A percentile compares a stretch with the other conserved stretches of the same genome.
These are phyloP conservation scores for Spodoptera exigua DNA, from an alignment of 2,888 invertebrate genomes.

Conservation along the genomic window DNA sequence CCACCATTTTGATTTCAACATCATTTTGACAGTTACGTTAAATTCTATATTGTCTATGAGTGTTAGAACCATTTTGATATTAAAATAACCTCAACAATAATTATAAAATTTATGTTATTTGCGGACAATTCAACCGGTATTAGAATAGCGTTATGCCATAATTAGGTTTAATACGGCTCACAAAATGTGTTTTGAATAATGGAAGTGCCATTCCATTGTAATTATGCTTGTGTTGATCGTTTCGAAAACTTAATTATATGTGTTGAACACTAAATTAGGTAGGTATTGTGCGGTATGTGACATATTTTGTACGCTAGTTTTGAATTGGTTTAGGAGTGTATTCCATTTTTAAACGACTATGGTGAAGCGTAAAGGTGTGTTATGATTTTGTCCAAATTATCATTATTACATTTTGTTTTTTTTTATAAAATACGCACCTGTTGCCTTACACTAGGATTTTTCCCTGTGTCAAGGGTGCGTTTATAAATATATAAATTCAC, in stretches of 20 bases:
- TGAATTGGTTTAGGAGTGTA: no score
- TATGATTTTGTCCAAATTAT: no score
- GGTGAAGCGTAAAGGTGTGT: no score
- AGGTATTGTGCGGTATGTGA: no score
- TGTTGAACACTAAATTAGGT: no score
- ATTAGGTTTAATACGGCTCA: background rate
- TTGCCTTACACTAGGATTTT: no score
- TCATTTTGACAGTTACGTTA: slow-evolving; percentile 36
- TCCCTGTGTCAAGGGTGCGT: no score
- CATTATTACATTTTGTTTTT: no score
- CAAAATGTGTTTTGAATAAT: slow-evolving; percentile 29
- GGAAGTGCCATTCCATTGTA: background rate
- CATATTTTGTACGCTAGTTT: no score
- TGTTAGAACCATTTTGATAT: slow-evolving; percentile 13
- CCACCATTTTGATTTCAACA: slow-evolving; percentile 31
- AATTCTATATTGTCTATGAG: slow-evolving; percentile 31
- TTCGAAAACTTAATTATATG: slow-evolving; percentile 3
- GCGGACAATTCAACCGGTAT: slow-evolving; percentile 11
- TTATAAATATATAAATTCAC: no score
- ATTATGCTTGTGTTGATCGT: slow-evolving; percentile 1
- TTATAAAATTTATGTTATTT: slow-evolving; percentile 18
- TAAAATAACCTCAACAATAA: slow-evolving; percentile 27
- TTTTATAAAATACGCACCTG: no score
- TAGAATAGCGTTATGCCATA: background rate
- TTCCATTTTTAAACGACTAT: no score